Evolutionary conservation across 2,888 invertebrate genomes (phyloP), one percentile per base, ranked within the genome.

Genomic region (Brachypalpus laphriformis): DNA sequence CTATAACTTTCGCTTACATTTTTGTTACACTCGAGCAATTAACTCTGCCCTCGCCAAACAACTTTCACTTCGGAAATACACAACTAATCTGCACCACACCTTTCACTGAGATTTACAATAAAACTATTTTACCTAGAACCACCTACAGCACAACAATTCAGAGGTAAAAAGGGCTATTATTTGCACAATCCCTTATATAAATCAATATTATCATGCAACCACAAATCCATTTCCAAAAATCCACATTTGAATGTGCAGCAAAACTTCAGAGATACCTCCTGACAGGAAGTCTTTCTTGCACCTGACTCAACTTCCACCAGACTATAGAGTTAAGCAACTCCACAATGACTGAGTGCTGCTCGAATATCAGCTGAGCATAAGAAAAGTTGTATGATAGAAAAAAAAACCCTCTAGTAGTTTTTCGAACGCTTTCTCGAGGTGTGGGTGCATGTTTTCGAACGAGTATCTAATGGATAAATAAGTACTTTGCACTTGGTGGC

Each of bases 401-500:
- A 28, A 70, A 63, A 65, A 63, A 9, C 40, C 66, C 16, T 3
- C 20, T 11, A 22, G 18, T 31, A 47, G 51, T 75, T 71, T 63
- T 70, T 42, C 22, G 54, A 68, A 49, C 0, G 45, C 25, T 68
- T 45, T 37, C 9, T 18, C 14, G 42, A 51, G 63, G 65, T 80
- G 80, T 71, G 74, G 70, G 75, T 75, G 70, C 75, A 74, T 80
- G 63, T 80, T 37, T 75, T 80, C 80, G 68, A 81, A 66, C 66
- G 81, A 86, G 85, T 71, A 86, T 72, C 81, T 86, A 86, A 86
- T 86, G 81, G 85, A 86, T 86, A 76, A 86, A 76, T 76, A 81
- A 81, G 81, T 76, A 82, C 71, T 86, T 81, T 81, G 85, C 81
- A 86, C 81, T 86, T 81, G 83, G 70, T 74, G 45, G 70, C 57